Evolutionary conservation across 2,113 vertebrate genomes (phyloP), one percentile per base, ranked within the genome.

Genomic region (Nothoprocta perdicaria): DNA sequence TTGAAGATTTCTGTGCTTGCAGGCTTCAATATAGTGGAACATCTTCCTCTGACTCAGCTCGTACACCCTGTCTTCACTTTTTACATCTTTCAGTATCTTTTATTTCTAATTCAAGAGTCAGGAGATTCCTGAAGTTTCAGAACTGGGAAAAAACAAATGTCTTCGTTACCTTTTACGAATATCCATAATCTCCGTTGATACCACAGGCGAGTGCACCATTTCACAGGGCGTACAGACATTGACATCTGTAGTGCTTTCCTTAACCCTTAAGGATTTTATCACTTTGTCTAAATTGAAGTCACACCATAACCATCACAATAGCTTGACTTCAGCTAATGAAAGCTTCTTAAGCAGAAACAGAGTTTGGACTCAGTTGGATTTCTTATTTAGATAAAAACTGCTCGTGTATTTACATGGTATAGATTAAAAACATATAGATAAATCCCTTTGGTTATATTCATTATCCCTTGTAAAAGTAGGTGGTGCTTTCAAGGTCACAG

Each of bases 401-500:
- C 67, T 72, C 1, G 11, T 48, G 50, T 53, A 38, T 55, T 85
- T 86, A 46, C 29, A 76, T 4, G 50, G 69, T 90, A 68, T 95
- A 93, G 67, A 91, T 94, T 91, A 92, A 95, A 96, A 95, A 88
- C 88, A 94, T 93, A 95, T 88, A 97, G 96, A 95, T 95, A 95
- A 95, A 95, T 93, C 94, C 95, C 95, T 97, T 97, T 97, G 96
- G 97, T 98, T 97, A 92, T 97, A 84, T 97, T 98, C 97, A 96
- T 97, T 97, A 98, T 98, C 97, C 98, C 96, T 96, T 97, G 97
- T 95, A 97, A 98, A 98, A 98, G 97, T 98, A 98, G 98, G 97
- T 98, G 97, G 97, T 97, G 97, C 97, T 97, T 97, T 96, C 97
- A 98, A 98, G 98, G 98, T 98, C 98, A 98, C 97, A 98, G 98